A percentile compares a stretch with the other conserved stretches of the same genome.
Evolutionary conservation across 2,888 invertebrate species (phyloP).

Genomic region (Cheilosia vulpina): DNA sequence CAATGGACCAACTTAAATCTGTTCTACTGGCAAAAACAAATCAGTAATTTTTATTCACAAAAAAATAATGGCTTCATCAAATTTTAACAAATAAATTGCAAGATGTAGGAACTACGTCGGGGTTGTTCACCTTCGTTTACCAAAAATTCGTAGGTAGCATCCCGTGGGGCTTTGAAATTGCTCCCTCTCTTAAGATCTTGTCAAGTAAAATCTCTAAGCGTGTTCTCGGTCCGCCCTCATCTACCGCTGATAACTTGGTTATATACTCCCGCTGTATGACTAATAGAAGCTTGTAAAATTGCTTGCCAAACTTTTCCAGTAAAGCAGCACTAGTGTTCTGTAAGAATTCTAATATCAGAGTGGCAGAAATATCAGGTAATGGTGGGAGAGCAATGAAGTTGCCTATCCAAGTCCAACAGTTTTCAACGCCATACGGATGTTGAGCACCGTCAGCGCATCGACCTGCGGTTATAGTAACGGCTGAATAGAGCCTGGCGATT

Average conservation of each 20-base stretch:
- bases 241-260: slow-evolving; percentile 84
- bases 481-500: slow-evolving; percentile 90
- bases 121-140: slow-evolving; percentile 80
- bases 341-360: slow-evolving; percentile 91
- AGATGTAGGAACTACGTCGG: too few species aligned
- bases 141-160: slow-evolving; percentile 86
- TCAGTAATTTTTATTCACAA: too few species aligned
- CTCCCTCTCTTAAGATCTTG: slow-evolving; percentile 86
- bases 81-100: too few species aligned
- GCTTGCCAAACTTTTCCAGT: slow-evolving; percentile 88
- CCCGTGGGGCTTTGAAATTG: slow-evolving; percentile 88
- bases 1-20: too few species aligned
- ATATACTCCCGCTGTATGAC: slow-evolving; percentile 88
- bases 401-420: slow-evolving; percentile 93
- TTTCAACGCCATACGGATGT: slow-evolving; percentile 89
- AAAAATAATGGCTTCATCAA: too few species aligned
- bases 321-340: slow-evolving; percentile 90
- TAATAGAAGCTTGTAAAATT: slow-evolving; percentile 91
- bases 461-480: slow-evolving; percentile 89
- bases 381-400: slow-evolving; percentile 90
- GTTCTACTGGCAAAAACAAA: too few species aligned
- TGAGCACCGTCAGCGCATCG: slow-evolving; percentile 85
- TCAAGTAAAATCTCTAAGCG: slow-evolving; percentile 91
- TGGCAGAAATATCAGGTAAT: slow-evolving; percentile 92
- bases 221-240: slow-evolving; percentile 89